phyloP scores from a whole-genome alignment of 2,113 vertebrate species.

The Capreolus pygargus region DNA sequence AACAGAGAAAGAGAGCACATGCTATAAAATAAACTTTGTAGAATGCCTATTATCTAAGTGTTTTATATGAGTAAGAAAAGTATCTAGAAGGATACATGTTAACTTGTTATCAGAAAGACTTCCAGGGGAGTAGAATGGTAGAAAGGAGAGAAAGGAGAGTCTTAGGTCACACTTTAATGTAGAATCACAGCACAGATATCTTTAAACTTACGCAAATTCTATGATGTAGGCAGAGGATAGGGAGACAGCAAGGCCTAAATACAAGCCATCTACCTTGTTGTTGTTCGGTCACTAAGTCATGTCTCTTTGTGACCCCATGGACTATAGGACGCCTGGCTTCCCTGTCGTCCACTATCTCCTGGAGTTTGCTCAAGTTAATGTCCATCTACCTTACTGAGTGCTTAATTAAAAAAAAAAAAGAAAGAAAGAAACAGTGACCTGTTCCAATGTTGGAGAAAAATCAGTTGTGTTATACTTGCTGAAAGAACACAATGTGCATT shows the following conservation, averaged over 20 bases:
- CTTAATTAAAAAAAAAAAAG: not conserved
- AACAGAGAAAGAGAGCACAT: too few relatives aligned
- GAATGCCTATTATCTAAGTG: not conserved
- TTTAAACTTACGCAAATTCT: not conserved
- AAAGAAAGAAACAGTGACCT: not conserved
- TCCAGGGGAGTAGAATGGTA: not conserved
- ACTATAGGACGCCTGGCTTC: not conserved
- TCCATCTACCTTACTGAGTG: not conserved
- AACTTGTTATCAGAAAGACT: conserved; percentile 17
- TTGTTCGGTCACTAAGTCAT: accelerated
- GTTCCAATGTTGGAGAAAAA: not conserved
- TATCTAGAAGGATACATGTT: not conserved
- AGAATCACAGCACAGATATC: not conserved
- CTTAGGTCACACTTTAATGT: not conserved
- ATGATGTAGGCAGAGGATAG: not conserved
- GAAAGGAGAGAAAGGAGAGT: not conserved
- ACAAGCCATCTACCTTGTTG: not conserved
- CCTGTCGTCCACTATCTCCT: not conserved
- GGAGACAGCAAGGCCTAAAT: not conserved
- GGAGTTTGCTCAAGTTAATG: not conserved
- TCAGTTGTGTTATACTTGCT: not conserved
- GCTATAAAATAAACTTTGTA: not conserved
- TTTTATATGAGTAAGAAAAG: not conserved
- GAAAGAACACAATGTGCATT: not conserved
- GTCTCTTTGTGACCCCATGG: not conserved